Evolutionary conservation across 1,140 invertebrate species (phyloP).

Genomic region (Drosophila micromelanica): DNA sequence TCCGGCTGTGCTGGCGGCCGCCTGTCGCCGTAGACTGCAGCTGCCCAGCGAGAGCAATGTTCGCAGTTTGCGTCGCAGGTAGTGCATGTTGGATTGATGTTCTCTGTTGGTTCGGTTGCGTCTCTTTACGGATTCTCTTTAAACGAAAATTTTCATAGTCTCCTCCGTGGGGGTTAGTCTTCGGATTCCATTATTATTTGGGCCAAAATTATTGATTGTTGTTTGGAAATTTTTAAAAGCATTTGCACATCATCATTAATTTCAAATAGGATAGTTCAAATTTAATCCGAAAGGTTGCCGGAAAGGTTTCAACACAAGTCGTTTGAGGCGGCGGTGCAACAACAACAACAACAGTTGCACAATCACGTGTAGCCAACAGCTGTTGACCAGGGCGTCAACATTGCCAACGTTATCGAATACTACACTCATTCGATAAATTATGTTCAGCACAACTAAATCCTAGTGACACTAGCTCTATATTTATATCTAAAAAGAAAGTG

Average conservation of each 20-base stretch:
- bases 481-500: too few species aligned
- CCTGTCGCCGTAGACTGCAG: slow-evolving; percentile 16
- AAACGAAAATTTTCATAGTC: slow-evolving; percentile 34
- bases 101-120: not conserved
- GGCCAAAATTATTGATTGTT: slow-evolving; percentile 5
- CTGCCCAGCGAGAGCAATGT: slow-evolving; percentile 27
- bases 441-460: not conserved
- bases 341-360: slow-evolving; percentile 42
- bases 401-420: slow-evolving; percentile 1
- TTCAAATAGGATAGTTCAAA: not conserved
- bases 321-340: slow-evolving; percentile 18
- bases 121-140: not conserved
- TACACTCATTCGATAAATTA: not conserved
- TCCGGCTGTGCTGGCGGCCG: not conserved
- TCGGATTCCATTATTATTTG: slow-evolving; percentile 21
- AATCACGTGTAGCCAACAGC: slow-evolving; percentile 66
- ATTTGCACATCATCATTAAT: slow-evolving; percentile 17
- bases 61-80: slow-evolving; percentile 32
- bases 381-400: slow-evolving; percentile 28
- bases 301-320: slow-evolving; percentile 18
- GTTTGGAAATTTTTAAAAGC: slow-evolving; percentile 16
- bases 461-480: not conserved
- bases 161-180: slow-evolving; percentile 3
- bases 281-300: not conserved
- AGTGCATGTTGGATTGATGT: slow-evolving; percentile 15